Evolutionary conservation across 2,797 vertebrate genomes (phyloP).

Genomic region (Threskiornis aethiopicus): DNA sequence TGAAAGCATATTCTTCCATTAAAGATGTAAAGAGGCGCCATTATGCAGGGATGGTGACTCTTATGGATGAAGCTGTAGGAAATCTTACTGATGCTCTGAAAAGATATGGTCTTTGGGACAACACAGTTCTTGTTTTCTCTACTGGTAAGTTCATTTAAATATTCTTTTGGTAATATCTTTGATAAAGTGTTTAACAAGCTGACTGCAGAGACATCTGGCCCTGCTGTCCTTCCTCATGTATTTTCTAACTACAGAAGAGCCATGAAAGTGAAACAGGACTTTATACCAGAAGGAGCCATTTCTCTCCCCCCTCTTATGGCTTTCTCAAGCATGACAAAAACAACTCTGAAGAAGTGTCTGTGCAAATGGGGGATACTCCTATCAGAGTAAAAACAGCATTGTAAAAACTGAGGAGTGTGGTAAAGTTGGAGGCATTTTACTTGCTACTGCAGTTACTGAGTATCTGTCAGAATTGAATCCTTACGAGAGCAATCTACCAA

Average conservation of each 20-base stretch:
- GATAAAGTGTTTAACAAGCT: neutral
- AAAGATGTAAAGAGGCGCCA: constrained; percentile 76
- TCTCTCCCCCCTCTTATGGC: neutral
- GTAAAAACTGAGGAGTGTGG: neutral
- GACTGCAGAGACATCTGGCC: neutral
- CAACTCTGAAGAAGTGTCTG: neutral
- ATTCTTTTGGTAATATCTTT: neutral
- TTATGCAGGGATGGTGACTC: constrained; percentile 92
- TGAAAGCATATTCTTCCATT: constrained; percentile 85
- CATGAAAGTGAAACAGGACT: neutral
- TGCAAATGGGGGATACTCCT: neutral
- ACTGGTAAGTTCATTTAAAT: constrained; percentile 81
- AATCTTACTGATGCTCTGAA: constrained; percentile 87
- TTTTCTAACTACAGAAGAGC: neutral
- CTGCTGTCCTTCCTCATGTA: neutral
- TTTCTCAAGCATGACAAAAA: neutral
- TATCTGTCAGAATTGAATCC: neutral
- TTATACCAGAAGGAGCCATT: neutral
- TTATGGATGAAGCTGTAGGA: constrained; percentile 94
- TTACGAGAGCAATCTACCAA: neutral
- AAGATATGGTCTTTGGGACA: constrained; percentile 85
- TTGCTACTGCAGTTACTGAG: neutral
- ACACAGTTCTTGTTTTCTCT: constrained; percentile 91
- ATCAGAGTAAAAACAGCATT: neutral
- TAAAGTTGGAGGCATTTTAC: neutral